These are phyloP conservation scores for Panthera leo DNA, from an alignment of 2,113 vertebrate species.

Conservation along the genomic window DNA sequence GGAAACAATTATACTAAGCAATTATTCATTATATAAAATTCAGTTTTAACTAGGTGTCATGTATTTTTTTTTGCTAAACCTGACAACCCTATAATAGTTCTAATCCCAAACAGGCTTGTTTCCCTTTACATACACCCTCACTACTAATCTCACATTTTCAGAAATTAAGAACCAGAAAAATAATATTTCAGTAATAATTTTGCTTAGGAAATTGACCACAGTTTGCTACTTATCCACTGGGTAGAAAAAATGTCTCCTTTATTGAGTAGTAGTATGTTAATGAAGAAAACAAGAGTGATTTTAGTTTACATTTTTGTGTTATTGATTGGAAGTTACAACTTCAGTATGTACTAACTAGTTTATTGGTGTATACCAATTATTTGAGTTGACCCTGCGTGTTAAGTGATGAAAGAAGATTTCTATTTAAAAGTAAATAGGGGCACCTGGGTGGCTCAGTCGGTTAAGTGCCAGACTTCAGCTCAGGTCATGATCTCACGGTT, in stretches of 20 bases:
- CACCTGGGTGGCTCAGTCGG: no score
- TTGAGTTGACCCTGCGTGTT: background rate
- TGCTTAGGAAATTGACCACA: background rate
- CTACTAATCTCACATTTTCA: background rate
- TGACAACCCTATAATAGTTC: background rate
- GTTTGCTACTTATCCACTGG: background rate
- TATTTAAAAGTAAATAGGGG: background rate
- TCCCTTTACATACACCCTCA: background rate
- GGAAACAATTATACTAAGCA: background rate
- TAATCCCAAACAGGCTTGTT: background rate
- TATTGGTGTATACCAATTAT: background rate
- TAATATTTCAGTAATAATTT: conserved; percentile 16
- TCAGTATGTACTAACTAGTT: background rate
- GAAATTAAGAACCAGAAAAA: background rate
- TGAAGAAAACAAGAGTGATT: conserved; percentile 31
- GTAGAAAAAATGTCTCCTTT: conserved; percentile 27
- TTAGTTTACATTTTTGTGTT: background rate
- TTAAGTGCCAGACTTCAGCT: no score
- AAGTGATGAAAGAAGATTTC: conserved; percentile 13
- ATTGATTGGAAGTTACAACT: background rate
- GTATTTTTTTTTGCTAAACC: background rate
- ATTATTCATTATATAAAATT: conserved; percentile 27
- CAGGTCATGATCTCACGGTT: no score
- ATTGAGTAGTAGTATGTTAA: background rate
- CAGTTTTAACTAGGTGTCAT: background rate